Evolutionary conservation across 2,113 vertebrate genomes (phyloP).

Genomic region (Amblyornis subalaris): DNA sequence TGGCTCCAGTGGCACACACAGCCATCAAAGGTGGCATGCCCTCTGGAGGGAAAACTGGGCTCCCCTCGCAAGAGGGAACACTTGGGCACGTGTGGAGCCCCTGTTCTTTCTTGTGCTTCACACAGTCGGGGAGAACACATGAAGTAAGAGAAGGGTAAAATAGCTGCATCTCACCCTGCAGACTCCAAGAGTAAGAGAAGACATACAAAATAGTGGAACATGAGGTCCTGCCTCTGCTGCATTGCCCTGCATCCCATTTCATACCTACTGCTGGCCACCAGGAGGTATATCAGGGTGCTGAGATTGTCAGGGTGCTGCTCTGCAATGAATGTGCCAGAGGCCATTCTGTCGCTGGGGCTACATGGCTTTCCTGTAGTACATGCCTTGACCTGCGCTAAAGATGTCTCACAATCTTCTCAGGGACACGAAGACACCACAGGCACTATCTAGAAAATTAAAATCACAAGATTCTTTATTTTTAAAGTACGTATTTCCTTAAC

Average conservation of each 20-base stretch:
- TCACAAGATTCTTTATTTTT: not conserved
- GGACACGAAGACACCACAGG: not conserved
- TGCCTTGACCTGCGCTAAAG: not conserved
- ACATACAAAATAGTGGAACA: accelerated
- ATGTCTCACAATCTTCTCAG: not conserved
- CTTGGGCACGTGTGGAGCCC: not conserved
- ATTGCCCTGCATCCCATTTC: not conserved
- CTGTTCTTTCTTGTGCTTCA: not conserved
- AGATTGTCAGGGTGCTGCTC: not conserved
- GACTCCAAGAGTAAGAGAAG: not conserved
- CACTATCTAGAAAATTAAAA: not conserved
- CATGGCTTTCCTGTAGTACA: not conserved
- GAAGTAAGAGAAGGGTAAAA: not conserved
- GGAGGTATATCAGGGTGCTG: no score
- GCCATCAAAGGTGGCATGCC: not conserved
- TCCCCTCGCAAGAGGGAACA: not conserved
- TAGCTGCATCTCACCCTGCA: not conserved
- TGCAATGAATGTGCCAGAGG: not conserved
- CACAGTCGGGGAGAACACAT: not conserved
- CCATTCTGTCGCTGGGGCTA: not conserved
- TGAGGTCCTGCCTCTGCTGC: not conserved
- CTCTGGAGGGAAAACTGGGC: not conserved
- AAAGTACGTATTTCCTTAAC: not conserved
- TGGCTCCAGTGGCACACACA: not conserved
- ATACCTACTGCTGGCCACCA: not conserved